Conservation (phyloP, 2,113 vertebrate species). For the Seriola dumerili region DNA sequence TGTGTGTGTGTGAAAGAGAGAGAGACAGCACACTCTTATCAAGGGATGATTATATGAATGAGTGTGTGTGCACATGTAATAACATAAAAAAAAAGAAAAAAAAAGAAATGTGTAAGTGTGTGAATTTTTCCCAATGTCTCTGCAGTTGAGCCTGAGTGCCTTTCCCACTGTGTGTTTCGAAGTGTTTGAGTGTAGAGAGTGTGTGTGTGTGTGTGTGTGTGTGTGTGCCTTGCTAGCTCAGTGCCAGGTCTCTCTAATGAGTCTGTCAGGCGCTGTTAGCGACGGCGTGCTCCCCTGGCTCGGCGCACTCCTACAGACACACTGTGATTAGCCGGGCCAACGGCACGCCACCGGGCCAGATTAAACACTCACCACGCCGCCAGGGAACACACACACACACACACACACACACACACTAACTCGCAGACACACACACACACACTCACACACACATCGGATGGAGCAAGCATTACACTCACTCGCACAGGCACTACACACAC, state of each 20-base stretch:
- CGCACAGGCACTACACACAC: slow-evolving; percentile 36
- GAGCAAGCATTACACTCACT: slow-evolving; percentile 42
- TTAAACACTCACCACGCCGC: slow-evolving; percentile 82
- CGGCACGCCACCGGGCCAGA: slow-evolving; percentile 83
- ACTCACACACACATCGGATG: slow-evolving; percentile 43
- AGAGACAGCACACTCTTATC: slow-evolving; percentile 33
- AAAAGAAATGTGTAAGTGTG: slow-evolving; percentile 59
- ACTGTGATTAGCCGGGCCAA: slow-evolving; percentile 85
- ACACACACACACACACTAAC: slow-evolving; percentile 37
- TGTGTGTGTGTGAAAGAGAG: slow-evolving; percentile 34
- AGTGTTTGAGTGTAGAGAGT: slow-evolving; percentile 55
- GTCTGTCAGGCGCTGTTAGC: slow-evolving; percentile 85
- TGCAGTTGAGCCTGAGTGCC: slow-evolving; percentile 64
- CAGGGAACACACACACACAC: slow-evolving; percentile 75
- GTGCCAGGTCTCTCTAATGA: slow-evolving; percentile 85
- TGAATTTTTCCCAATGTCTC: slow-evolving; percentile 75
- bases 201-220: slow-evolving; percentile 43
- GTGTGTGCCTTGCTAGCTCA: slow-evolving; percentile 70
- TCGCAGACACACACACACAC: slow-evolving; percentile 36
- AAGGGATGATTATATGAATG: slow-evolving; percentile 69
- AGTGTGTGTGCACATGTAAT: slow-evolving; percentile 45
- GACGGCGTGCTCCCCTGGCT: slow-evolving; percentile 83
- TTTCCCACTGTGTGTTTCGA: slow-evolving; percentile 70
- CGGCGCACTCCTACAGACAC: slow-evolving; percentile 81
- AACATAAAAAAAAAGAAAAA: slow-evolving; percentile 53